phyloP scores from a whole-genome alignment of 2,113 vertebrate species.

The Phocoena phocoena region DNA sequence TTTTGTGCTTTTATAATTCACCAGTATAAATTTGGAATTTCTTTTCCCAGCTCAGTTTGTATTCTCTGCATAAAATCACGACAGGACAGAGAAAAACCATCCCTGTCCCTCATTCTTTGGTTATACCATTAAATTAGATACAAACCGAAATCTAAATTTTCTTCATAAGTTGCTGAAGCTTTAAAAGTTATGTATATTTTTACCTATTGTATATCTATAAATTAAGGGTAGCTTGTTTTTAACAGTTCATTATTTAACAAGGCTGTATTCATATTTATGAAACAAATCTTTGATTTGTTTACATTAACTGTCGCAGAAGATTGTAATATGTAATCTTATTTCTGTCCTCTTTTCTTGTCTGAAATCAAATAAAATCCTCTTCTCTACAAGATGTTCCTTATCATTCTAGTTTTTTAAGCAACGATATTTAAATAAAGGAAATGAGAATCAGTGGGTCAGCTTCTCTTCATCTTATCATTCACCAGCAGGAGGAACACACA shows the following conservation, averaged over 20 bases:
- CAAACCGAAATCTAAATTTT: background rate
- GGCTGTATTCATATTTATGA: background rate
- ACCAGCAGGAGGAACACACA: background rate
- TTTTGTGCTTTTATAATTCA: background rate
- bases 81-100: background rate
- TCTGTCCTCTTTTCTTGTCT: background rate
- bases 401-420: background rate
- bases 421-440: background rate
- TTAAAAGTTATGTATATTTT: background rate
- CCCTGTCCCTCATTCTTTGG: background rate
- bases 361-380: background rate
- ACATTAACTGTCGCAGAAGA: background rate
- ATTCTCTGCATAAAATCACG: background rate
- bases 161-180: background rate
- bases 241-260: background rate
- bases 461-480: background rate
- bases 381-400: background rate
- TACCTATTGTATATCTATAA: constrained; percentile 19
- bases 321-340: background rate
- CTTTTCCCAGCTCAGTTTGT: background rate
- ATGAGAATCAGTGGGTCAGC: background rate
- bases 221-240: background rate
- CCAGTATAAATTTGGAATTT: background rate
- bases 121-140: background rate
- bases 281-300: constrained; percentile 25